Evolutionary conservation across 2,797 vertebrate genomes (phyloP), one percentile per base, ranked within the genome.

Genomic region (Lacerta bilineata): DNA sequence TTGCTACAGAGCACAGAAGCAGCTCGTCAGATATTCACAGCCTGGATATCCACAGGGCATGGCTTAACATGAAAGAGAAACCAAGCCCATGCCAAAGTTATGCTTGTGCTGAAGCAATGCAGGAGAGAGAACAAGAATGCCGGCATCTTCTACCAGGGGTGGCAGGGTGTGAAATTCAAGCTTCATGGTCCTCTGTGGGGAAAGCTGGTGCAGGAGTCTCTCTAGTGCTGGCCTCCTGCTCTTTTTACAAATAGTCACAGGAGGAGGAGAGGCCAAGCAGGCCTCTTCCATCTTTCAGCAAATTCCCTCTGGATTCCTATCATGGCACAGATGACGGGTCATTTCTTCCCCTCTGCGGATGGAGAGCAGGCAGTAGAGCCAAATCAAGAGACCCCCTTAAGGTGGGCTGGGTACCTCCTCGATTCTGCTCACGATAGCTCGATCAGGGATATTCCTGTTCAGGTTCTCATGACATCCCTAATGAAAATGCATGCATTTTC

Each of bases 1-100:
- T 92, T 91, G n/a, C 86, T 91, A 84, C 90, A 91, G 92, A 77
- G 89, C 84, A 90, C 80, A 92, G 91, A 90, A 93, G 50, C 86
- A 91, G 90, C 88, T 88, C 8, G 0, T 87, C 33, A 77, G 75
- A 88, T 46, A 39, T n/a, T 91, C 61, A 64, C 1, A 90, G 68
- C 17, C 69, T 90, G 79, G 88, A 81, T 83, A 90, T 41, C 78
- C 80, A 80, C 33, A 89, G 82, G 74, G 55, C 33, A 87, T 71
- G 69, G 39, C 64, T 84, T 83, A 87, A 76, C 82, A 82, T 85
- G 46, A 74, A 91, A 93, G 86, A 29, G 55, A 83, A 89, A 23
- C 33, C 29, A 41, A 85, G 91, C 86, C 90, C 72, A 68, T 66
- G 23, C 13, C 79, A 8, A 64, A 5, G 72, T 80, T 59, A 20